A percentile compares a stretch with the other conserved stretches of the same genome.
phyloP scores from a whole-genome alignment of 2,888 invertebrate species.

The Odontocerum albicorne region DNA sequence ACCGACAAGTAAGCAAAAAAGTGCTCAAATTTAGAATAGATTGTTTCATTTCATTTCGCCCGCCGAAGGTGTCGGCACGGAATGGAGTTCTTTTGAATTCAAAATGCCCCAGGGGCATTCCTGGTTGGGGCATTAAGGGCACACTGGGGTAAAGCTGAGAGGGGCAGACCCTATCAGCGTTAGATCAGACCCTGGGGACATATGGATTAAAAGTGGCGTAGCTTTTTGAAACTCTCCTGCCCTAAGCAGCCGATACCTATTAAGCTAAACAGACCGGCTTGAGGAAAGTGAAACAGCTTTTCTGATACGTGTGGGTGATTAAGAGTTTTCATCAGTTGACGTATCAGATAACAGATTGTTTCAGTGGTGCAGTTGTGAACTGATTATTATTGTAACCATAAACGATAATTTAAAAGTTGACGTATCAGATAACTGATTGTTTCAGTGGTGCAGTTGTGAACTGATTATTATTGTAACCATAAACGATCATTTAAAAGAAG shows the following conservation, averaged over 20 bases:
- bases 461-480: too few relatives aligned
- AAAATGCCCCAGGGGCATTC: constrained; percentile 33
- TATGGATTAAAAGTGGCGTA: constrained; percentile 38
- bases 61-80: constrained; percentile 36
- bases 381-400: too few relatives aligned
- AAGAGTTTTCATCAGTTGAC: too few relatives aligned
- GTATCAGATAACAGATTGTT: too few relatives aligned
- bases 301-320: too few relatives aligned
- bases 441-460: too few relatives aligned
- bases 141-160: constrained; percentile 28
- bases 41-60: constrained; percentile 37
- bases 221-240: constrained; percentile 33
- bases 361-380: too few relatives aligned
- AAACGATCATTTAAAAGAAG: too few relatives aligned
- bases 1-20: constrained; percentile 32
- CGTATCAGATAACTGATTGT: too few relatives aligned
- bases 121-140: constrained; percentile 31
- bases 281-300: too few relatives aligned
- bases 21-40: constrained; percentile 36
- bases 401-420: too few relatives aligned
- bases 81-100: constrained; percentile 37
- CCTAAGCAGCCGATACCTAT: constrained; percentile 31
- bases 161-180: constrained; percentile 37
- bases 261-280: constrained; percentile 41
- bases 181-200: constrained; percentile 38